Evolutionary conservation across 2,113 vertebrate species (phyloP).

Genomic region (Nothoprocta pentlandii): DNA sequence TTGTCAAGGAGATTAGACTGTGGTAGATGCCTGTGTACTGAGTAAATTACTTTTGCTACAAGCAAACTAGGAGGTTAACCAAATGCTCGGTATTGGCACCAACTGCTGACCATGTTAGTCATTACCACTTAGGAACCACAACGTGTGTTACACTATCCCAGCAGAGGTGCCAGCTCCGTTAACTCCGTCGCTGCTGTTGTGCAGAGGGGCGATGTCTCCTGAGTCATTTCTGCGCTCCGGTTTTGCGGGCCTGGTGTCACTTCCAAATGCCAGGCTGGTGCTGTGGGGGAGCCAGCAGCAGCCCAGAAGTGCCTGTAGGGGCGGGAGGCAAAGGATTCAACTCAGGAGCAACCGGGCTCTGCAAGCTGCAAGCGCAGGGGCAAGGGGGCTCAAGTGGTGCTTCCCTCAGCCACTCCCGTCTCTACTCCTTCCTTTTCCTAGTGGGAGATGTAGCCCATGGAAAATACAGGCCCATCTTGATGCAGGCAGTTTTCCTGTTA

Average conservation of each 20-base stretch:
- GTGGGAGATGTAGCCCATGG: not conserved
- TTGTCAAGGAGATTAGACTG: conserved; percentile 28
- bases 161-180: conserved; percentile 7
- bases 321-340: not conserved
- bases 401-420: not conserved
- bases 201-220: not conserved
- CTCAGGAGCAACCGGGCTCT: not conserved
- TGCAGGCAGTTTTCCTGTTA: not conserved
- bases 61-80: conserved; percentile 54
- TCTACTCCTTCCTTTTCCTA: not conserved
- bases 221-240: not conserved
- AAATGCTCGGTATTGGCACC: conserved; percentile 41
- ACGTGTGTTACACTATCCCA: not conserved
- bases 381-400: not conserved
- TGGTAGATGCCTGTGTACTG: conserved; percentile 18
- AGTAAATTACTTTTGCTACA: conserved; percentile 62
- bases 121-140: conserved; percentile 28
- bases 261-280: not conserved
- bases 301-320: not conserved
- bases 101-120: conserved; percentile 53
- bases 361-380: not conserved
- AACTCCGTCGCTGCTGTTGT: not conserved
- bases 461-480: not conserved
- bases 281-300: not conserved
- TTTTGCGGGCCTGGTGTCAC: not conserved